Percentiles rank a stretch among this genome's conserved stretches.
phyloP scores from a whole-genome alignment of 2,113 vertebrate species.

The Canis aureus region DNA sequence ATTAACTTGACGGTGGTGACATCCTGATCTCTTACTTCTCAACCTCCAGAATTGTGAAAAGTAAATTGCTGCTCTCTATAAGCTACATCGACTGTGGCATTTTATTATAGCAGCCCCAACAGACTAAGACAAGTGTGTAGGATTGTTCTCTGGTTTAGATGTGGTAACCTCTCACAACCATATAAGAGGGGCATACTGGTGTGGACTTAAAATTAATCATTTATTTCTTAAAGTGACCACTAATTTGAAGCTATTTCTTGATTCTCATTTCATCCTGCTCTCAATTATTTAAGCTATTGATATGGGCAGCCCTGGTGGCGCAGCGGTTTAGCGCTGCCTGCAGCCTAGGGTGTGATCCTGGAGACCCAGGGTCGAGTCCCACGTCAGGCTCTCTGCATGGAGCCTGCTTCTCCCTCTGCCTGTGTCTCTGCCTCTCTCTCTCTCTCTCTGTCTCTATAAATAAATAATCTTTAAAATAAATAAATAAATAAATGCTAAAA shows the following conservation, averaged over 20 bases:
- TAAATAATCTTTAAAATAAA: no score
- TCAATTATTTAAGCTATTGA: not conserved
- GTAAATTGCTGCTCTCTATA: not conserved
- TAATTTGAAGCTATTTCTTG: not conserved
- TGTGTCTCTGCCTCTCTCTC: no score
- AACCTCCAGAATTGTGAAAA: not conserved
- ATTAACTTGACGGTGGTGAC: not conserved
- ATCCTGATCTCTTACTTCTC: not conserved
- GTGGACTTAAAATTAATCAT: not conserved
- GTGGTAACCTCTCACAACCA: not conserved
- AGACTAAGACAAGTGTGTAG: not conserved
- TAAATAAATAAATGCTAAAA: no score
- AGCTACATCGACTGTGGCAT: not conserved
- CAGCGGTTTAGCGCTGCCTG: no score
- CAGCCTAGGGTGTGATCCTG: no score
- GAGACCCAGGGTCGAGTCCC: no score
- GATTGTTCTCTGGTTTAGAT: not conserved
- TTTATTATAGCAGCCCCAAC: not conserved
- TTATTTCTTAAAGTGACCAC: not conserved
- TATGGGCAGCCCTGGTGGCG: not conserved
- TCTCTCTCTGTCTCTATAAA: no score
- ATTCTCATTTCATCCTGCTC: not conserved
- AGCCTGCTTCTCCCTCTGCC: no score
- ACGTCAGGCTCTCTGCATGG: no score
- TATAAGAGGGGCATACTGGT: not conserved